Evolutionary conservation across 2,888 invertebrate species (phyloP), one percentile per base, ranked within the genome.

Genomic region (Nasonovia ribisnigri): DNA sequence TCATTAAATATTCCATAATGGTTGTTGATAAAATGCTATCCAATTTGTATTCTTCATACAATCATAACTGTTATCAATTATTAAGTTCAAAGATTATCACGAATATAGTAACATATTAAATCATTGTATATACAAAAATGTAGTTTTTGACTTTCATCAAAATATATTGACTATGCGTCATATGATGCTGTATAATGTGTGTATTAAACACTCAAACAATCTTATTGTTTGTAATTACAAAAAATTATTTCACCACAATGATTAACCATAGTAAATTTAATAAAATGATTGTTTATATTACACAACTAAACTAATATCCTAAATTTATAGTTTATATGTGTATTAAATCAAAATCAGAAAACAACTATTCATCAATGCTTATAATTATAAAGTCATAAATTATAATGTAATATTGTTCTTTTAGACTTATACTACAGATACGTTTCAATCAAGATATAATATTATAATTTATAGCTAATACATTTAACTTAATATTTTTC

Each of bases 41-140:
- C 54, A 43, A 43, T 89, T 89, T 89, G 43, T 60, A 29, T 57
- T 57, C 16, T 89, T 42, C 10, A 43, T 89, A 29, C 26, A 13
- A 13, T 86, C 43, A 43, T 60, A 1, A 6, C 16, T 48, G n/a
- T 90, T 90, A 60, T 90, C 46, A n/a, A n/a, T 11, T 11, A 67
- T n/a, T 46, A n/a, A 46, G 67, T 60, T 90, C 46, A 46, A n/a
- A 60, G 90, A 67, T 90, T 90, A 90, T 90, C 90, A 90, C 11
- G 43, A 67, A 90, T 3, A 16, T 24, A 90, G 46, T 43, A 86
- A 13, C 11, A 43, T 46, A 84, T 84, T 26, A 43, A 29, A 29
- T 46, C 29, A 86, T 26, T 43, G 29, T 86, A 46, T 42, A 43
- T 46, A 29, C 42, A 43, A 13, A 43, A 29, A 43, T 86, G 43